Conservation (phyloP, 2,888 invertebrate genomes). For the Cheilosia vulpina region DNA sequence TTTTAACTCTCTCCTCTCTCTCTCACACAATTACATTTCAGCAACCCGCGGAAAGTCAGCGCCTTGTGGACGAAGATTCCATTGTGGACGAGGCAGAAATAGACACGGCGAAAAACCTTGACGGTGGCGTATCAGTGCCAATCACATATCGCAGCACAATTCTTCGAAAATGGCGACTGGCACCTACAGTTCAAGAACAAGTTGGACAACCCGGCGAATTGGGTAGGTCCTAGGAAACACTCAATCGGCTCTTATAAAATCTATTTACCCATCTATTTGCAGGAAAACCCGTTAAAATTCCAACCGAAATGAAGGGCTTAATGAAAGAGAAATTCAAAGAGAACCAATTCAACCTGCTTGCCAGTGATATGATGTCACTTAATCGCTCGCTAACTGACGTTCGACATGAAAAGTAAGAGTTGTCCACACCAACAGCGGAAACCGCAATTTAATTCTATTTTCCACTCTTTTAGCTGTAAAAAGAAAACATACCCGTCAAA, state of each 20-base stretch:
- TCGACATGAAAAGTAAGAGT: slow-evolving; percentile 93
- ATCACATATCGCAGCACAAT: slow-evolving; percentile 83
- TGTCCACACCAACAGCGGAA: background rate
- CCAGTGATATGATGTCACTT: slow-evolving; percentile 98
- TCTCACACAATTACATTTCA: background rate
- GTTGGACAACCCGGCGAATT: slow-evolving; percentile 93
- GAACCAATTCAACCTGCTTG: slow-evolving; percentile 99
- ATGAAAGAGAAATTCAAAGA: slow-evolving; percentile 98
- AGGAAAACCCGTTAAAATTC: slow-evolving; percentile 94
- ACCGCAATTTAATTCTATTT: slow-evolving; percentile 7
- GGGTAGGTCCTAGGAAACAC: slow-evolving; percentile 85
- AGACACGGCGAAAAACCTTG: slow-evolving; percentile 83
- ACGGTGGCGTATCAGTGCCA: slow-evolving; percentile 80
- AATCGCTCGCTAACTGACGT: slow-evolving; percentile 98
- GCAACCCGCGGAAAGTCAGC: slow-evolving; percentile 79
- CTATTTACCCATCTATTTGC: slow-evolving; percentile 7
- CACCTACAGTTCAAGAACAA: slow-evolving; percentile 88
- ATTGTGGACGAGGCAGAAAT: slow-evolving; percentile 83
- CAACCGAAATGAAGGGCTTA: slow-evolving; percentile 92
- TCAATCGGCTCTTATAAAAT: background rate
- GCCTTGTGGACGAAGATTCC: slow-evolving; percentile 82
- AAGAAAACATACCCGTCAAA: slow-evolving; percentile 90
- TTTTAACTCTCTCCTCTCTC: no score
- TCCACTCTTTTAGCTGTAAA: slow-evolving; percentile 87
- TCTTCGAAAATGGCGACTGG: slow-evolving; percentile 89